These are phyloP conservation scores for Gadopsis bispinosus DNA, from an alignment of 2,797 vertebrate genomes.

Conservation along the genomic window DNA sequence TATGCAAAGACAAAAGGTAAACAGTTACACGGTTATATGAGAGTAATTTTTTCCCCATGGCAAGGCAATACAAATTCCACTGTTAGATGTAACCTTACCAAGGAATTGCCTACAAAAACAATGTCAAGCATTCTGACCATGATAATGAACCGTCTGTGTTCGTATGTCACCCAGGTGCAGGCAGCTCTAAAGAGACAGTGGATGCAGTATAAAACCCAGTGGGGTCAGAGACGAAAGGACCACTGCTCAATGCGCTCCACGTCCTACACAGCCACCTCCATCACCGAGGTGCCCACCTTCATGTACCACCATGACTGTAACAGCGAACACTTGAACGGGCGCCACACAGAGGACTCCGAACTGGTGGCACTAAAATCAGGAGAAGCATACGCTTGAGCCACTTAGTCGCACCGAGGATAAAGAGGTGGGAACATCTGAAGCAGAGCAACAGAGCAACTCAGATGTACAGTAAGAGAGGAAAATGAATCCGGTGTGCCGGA, in stretches of 20 bases:
- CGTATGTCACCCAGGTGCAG: constrained; percentile 87
- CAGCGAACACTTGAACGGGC: constrained; percentile 88
- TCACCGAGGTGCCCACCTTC: constrained; percentile 91
- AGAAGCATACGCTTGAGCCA: constrained; percentile 87
- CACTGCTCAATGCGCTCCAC: constrained; percentile 91
- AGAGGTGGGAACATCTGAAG: not conserved
- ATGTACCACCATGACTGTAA: constrained; percentile 89
- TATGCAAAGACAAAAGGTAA: not conserved
- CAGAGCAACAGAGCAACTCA: constrained; percentile 16
- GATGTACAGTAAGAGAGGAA: constrained; percentile 23
- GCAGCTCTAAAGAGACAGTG: constrained; percentile 93
- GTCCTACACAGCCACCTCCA: constrained; percentile 92
- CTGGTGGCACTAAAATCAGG: constrained; percentile 88
- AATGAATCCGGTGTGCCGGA: constrained; percentile 15
- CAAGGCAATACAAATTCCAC: not conserved
- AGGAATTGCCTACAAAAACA: not conserved
- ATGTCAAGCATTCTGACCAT: not conserved
- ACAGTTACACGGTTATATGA: not conserved
- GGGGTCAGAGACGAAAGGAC: constrained; percentile 90
- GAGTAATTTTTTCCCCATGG: not conserved
- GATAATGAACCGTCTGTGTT: not conserved
- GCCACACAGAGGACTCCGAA: constrained; percentile 86
- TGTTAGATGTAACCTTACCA: not conserved
- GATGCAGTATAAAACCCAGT: constrained; percentile 92
- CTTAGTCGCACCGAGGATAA: not conserved